Evolutionary conservation across 2,888 invertebrate species (phyloP).

Genomic region (Scotopteryx bipunctaria): DNA sequence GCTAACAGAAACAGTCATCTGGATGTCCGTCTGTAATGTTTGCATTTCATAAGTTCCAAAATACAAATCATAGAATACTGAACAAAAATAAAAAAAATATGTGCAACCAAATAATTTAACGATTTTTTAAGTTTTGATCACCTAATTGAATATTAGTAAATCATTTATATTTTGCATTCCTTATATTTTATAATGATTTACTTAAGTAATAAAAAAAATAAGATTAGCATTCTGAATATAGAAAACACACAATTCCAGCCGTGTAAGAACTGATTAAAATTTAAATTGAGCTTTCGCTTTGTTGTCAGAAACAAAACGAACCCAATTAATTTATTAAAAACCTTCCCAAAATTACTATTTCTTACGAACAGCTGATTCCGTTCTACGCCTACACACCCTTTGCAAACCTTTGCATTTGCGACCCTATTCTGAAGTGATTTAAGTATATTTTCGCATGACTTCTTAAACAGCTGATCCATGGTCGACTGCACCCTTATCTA

Average conservation of each 20-base stretch:
- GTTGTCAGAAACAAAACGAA: constrained; percentile 29
- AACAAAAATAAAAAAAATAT: too few species aligned
- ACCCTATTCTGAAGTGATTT: not conserved
- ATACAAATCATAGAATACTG: too few species aligned
- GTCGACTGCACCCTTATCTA: constrained; percentile 10
- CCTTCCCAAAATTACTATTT: constrained; percentile 25
- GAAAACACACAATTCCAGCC: not conserved
- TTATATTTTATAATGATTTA: too few species aligned
- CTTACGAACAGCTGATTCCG: constrained; percentile 37
- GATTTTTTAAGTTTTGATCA: too few species aligned
- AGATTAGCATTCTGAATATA: too few species aligned
- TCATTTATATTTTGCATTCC: too few species aligned
- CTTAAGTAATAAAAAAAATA: too few species aligned
- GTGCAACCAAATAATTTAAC: not conserved
- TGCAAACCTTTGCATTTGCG: not conserved
- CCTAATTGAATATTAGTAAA: too few species aligned
- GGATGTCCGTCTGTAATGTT: too few species aligned
- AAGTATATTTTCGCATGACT: constrained; percentile 5
- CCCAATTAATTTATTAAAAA: constrained; percentile 35
- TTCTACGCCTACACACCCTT: constrained; percentile 20
- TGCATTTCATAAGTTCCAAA: too few species aligned
- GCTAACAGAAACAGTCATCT: too few species aligned
- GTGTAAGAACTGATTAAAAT: constrained; percentile 3
- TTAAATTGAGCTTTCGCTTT: constrained; percentile 1
- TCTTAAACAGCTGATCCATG: constrained; percentile 18